Evolutionary conservation across 2,888 invertebrate genomes (phyloP), one percentile per base, ranked within the genome.

Genomic region (Xestia sexstrigata): DNA sequence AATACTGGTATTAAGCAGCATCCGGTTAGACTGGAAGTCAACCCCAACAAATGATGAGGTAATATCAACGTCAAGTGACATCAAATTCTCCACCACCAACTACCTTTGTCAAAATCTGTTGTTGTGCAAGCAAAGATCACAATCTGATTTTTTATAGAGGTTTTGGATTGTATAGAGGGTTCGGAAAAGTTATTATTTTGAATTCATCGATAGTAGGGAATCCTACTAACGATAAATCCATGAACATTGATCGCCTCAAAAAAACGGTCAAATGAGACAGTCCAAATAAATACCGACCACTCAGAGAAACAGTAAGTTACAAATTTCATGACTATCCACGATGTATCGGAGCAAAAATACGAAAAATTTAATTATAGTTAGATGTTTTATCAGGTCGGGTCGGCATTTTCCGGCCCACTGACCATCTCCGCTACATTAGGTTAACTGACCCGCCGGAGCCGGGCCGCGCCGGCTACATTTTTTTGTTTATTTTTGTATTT

Each of bases 301-400:
- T 30, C 49, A 45, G 47, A 35, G 15, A 66, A 60, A 80, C 30
- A 80, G 20, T 62, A 65, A 65, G 26, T 45, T 42, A 70, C 60
- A 70, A 62, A 83, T 66, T 76, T 55, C 78, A 74, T 58, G 71
- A 68, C 30, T 70, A 45, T 39, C 68, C 26, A 15, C 42, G 23
- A 49, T 80, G 70, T 83, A 81, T 77, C 77, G 70, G 35, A 15
- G 71, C 52, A 70, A 74, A 84, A 84, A 83, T 83, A 83, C 62
- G 68, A 84, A 77, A 78, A 76, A 86, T 82, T 84, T 86, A 86
- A 86, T 86, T 84, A 86, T 84, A 74, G 78, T 78, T 79, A 78
- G 79, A 84, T 82, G 78, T 70, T 82, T 78, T 82, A 87, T 86
- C 82, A 78, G 77, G 69, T 65, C n/a, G 81, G 81, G 69, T 74